Evolutionary conservation across 2,797 vertebrate species (phyloP).

Genomic region (Chelon labrosus): DNA sequence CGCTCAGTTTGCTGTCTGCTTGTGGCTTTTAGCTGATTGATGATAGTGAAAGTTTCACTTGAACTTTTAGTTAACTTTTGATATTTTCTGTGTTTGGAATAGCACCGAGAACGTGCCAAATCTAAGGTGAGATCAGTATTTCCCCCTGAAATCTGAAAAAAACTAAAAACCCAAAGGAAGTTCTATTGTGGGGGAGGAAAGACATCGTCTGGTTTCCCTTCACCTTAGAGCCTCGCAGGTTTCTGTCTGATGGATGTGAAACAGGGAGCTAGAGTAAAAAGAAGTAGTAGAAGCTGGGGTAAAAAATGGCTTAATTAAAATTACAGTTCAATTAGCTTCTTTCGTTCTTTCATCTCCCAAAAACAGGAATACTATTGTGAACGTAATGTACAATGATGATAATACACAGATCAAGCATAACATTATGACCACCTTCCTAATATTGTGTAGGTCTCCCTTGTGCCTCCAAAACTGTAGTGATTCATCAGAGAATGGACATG

Average conservation of each 20-base stretch:
- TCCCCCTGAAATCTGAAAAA: constrained; percentile 32
- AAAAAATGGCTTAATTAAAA: not conserved
- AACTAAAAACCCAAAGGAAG: constrained; percentile 8
- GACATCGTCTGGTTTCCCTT: constrained; percentile 46
- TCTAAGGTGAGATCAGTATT: constrained; percentile 35
- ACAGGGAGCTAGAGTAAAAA: not conserved
- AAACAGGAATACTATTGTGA: no score
- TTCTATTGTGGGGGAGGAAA: constrained; percentile 46
- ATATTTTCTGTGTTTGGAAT: not conserved
- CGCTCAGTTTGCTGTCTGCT: not conserved
- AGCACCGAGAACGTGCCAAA: constrained; percentile 4
- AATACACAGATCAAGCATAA: no score
- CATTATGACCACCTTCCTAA: no score
- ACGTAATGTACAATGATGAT: no score
- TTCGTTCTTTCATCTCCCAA: no score
- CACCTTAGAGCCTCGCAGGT: constrained; percentile 27
- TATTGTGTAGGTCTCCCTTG: no score
- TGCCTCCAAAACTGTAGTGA: no score
- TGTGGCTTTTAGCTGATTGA: constrained; percentile 8
- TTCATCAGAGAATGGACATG: no score
- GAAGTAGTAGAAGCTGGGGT: not conserved
- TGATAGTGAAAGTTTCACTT: not conserved
- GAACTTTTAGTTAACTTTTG: not conserved
- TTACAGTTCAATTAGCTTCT: not conserved
- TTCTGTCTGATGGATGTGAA: constrained; percentile 52